Evolutionary conservation across 2,888 invertebrate genomes (phyloP).

Genomic region (Philhelius pedissequus): DNA sequence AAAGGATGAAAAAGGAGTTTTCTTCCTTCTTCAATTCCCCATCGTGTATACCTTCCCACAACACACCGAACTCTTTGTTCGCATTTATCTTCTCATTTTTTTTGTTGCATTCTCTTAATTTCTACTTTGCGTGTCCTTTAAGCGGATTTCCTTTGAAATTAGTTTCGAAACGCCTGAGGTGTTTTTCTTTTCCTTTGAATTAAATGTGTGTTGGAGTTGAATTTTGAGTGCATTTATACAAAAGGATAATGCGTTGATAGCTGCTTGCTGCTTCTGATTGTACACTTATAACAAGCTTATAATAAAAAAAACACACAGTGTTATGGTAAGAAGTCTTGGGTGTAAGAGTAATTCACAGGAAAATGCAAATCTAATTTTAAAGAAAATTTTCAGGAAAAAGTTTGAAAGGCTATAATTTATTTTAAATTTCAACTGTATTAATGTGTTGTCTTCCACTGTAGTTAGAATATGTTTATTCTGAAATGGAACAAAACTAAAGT

Average conservation of each 20-base stretch:
- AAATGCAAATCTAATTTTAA: neutral
- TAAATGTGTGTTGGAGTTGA: slow-evolving; percentile 6
- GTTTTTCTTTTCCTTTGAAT: slow-evolving; percentile 14
- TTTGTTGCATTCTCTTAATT: slow-evolving; percentile 18
- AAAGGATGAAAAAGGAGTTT: slow-evolving; percentile 15
- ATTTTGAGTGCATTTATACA: slow-evolving; percentile 12
- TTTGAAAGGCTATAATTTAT: too few relatives aligned
- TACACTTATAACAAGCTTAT: slow-evolving; percentile 11
- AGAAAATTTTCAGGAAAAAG: neutral
- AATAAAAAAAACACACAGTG: neutral
- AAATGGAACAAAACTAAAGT: too few relatives aligned
- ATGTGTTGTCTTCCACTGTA: too few relatives aligned
- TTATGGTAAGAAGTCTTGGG: neutral
- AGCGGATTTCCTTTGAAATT: slow-evolving; percentile 65
- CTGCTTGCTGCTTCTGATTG: too few relatives aligned
- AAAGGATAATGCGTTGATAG: slow-evolving; percentile 26
- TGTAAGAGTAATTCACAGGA: neutral
- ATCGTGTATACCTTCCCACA: too few relatives aligned
- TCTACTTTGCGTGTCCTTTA: slow-evolving; percentile 58
- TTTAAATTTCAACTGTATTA: too few relatives aligned
- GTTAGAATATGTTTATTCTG: too few relatives aligned
- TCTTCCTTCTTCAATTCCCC: neutral
- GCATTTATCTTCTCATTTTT: neutral
- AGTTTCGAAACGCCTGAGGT: slow-evolving; percentile 57
- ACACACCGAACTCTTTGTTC: neutral